phyloP scores from a whole-genome alignment of 2,113 vertebrate genomes.

The Ceuthmochares aereus region DNA sequence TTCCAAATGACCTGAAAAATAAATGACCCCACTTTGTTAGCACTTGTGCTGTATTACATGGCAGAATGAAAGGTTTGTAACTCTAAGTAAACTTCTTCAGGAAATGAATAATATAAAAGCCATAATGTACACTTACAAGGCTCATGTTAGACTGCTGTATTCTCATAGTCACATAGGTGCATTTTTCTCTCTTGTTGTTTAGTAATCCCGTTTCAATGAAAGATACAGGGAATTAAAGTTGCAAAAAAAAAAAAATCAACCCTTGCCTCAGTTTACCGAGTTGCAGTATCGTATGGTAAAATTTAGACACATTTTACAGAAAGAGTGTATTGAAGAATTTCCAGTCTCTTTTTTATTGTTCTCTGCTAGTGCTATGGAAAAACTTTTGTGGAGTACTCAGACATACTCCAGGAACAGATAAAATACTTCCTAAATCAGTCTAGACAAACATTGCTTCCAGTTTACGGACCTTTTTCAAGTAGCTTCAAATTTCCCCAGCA shows the following conservation, averaged over 20 bases:
- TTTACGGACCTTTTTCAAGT: background rate
- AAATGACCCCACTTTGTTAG: background rate
- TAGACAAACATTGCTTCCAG: background rate
- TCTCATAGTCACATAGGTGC: background rate
- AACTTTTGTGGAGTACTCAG: background rate
- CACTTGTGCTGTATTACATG: background rate
- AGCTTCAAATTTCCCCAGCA: background rate
- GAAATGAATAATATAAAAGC: background rate
- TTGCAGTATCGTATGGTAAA: background rate
- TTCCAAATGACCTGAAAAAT: background rate
- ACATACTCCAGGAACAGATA: background rate
- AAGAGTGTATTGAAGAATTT: background rate
- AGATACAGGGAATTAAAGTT: background rate
- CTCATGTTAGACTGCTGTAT: background rate
- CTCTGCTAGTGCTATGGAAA: background rate
- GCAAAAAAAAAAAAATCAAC: background rate
- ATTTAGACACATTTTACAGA: background rate
- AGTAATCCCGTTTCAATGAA: background rate
- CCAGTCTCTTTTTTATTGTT: background rate
- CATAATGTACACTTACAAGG: background rate
- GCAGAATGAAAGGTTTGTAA: background rate
- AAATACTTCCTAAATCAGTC: background rate
- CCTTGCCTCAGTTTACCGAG: conserved; percentile 39
- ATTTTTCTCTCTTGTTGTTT: background rate
- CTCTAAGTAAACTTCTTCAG: background rate